phyloP scores from a whole-genome alignment of 2,797 vertebrate species.

The Somateria mollissima region DNA sequence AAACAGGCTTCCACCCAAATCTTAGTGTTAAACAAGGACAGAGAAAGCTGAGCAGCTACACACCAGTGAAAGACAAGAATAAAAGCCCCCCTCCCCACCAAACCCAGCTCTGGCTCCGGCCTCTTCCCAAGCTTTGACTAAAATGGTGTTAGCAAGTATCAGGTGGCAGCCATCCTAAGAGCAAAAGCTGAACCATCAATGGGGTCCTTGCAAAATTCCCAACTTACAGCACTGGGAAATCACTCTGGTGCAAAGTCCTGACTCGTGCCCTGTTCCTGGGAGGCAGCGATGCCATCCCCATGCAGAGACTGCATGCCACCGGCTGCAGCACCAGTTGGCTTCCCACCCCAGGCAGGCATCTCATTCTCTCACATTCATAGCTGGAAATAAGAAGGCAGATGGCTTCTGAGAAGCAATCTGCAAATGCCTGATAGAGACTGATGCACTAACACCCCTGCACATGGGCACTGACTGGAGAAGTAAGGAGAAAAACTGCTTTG shows the following conservation, averaged over 20 bases:
- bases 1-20: neutral
- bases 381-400: constrained; percentile 59
- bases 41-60: neutral
- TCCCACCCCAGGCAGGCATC: neutral
- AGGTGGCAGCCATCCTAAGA: neutral
- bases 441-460: rapidly evolving
- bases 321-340: neutral
- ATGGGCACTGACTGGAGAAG: neutral
- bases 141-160: neutral
- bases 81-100: neutral
- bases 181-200: neutral
- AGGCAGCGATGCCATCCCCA: neutral
- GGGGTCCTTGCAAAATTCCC: neutral
- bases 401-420: constrained; percentile 13
- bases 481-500: neutral
- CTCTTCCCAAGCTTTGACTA: neutral
- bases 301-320: neutral
- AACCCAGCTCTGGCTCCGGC: neutral
- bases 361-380: neutral
- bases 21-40: neutral
- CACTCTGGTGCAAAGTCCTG: neutral
- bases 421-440: neutral
- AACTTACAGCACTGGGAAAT: neutral
- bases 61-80: neutral
- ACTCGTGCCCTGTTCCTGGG: neutral